Conservation (phyloP, 53 echinoderm and acorn worm species). For the Luidia sarsii region DNA sequence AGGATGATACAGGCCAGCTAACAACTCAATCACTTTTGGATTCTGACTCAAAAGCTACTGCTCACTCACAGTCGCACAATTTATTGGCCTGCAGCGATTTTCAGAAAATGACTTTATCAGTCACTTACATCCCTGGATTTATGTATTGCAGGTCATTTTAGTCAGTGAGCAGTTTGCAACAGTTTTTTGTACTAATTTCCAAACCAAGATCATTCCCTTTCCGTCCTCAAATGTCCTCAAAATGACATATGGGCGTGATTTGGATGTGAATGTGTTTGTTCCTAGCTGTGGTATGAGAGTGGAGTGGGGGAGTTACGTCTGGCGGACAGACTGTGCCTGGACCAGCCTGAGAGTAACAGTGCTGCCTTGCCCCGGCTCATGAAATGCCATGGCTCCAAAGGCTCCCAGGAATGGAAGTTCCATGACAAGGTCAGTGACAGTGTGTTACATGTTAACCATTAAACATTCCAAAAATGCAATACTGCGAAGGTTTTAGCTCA, state of each 20-base stretch:
- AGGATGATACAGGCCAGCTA: no score
- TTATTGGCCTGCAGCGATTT: no score
- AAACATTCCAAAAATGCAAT: no score
- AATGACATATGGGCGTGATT: background rate
- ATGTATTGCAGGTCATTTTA: no score
- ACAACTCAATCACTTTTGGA: no score
- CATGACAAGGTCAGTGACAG: conserved; percentile 66
- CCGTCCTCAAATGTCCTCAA: background rate
- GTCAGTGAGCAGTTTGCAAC: no score
- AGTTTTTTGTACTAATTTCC: no score
- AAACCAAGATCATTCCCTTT: background rate
- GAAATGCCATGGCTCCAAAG: conserved; percentile 88
- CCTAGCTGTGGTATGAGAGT: conserved; percentile 65
- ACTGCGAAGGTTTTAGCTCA: no score
- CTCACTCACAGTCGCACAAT: background rate
- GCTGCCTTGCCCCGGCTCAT: conserved; percentile 64
- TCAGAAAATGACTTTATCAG: no score
- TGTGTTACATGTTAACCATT: no score
- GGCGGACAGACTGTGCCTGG: conserved; percentile 77
- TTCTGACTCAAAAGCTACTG: background rate
- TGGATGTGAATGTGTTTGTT: background rate
- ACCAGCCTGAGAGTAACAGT: conserved; percentile 74
- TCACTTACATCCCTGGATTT: no score
- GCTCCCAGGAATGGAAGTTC: conserved; percentile 85
- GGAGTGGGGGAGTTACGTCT: conserved; percentile 68